These are phyloP conservation scores for Elanoides forficatus DNA, from an alignment of 2,113 vertebrate species.

Conservation along the genomic window DNA sequence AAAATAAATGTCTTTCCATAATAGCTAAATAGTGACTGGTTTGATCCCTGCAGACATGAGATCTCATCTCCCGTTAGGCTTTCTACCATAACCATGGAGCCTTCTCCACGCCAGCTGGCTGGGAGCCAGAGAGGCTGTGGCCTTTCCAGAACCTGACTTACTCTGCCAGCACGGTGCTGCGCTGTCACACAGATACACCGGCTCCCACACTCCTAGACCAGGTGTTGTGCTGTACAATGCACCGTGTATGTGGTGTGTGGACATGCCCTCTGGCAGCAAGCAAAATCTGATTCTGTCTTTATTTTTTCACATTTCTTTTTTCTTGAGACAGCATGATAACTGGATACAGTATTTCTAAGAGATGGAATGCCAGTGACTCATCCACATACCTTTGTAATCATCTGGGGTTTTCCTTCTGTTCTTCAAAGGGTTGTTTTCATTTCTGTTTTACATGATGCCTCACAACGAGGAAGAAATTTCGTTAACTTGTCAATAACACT, in stretches of 20 bases:
- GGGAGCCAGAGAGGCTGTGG: neutral
- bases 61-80: neutral
- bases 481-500: conserved; percentile 4
- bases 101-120: neutral
- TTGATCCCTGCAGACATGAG: neutral
- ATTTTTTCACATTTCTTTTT: neutral
- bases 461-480: neutral
- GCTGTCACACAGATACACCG: neutral
- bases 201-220: neutral
- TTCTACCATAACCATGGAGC: neutral
- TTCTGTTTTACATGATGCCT: neutral
- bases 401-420: conserved; percentile 12
- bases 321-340: neutral
- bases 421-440: neutral
- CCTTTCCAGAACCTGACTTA: neutral
- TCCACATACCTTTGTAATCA: neutral
- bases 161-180: neutral
- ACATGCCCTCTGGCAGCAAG: neutral
- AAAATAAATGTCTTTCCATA: neutral
- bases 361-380: neutral
- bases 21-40: neutral
- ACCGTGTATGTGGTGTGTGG: accelerated
- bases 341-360: neutral
- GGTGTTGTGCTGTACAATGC: neutral
- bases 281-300: neutral